These are phyloP conservation scores for Desmodus rotundus DNA, from an alignment of 2,113 vertebrate genomes.

Conservation along the genomic window DNA sequence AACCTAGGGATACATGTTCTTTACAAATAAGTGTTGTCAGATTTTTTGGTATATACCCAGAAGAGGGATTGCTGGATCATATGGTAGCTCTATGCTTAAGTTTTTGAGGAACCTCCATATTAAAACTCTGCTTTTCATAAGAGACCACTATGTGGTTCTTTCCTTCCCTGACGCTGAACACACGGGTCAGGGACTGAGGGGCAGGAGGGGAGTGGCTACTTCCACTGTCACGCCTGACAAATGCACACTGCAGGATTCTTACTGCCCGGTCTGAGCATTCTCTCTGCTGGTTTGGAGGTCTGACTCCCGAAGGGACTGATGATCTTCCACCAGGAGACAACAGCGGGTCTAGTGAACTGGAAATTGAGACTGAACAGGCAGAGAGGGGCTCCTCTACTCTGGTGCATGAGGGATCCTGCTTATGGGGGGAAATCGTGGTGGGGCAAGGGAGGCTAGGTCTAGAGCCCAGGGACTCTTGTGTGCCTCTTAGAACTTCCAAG, in stretches of 20 bases:
- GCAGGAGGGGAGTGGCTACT: neutral
- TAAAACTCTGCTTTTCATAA: neutral
- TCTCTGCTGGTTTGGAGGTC: neutral
- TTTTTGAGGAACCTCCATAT: neutral
- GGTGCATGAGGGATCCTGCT: neutral
- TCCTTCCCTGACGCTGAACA: neutral
- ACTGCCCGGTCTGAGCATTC: too few relatives aligned
- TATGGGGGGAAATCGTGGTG: neutral
- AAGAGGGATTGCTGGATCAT: neutral
- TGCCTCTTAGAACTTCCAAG: neutral
- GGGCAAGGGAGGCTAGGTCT: neutral
- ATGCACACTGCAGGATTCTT: neutral
- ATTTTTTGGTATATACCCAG: too few relatives aligned
- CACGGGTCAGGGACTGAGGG: neutral
- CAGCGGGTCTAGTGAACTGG: neutral
- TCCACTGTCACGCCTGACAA: neutral
- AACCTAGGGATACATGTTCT: too few relatives aligned
- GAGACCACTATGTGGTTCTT: neutral
- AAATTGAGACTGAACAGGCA: neutral
- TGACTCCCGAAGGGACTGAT: neutral
- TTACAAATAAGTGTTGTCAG: too few relatives aligned
- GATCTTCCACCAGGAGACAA: neutral
- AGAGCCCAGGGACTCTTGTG: neutral
- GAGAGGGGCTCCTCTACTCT: neutral
- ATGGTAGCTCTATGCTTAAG: neutral